Evolutionary conservation across 2,113 vertebrate genomes (phyloP), one percentile per base, ranked within the genome.

Genomic region (Mohoua ochrocephala): DNA sequence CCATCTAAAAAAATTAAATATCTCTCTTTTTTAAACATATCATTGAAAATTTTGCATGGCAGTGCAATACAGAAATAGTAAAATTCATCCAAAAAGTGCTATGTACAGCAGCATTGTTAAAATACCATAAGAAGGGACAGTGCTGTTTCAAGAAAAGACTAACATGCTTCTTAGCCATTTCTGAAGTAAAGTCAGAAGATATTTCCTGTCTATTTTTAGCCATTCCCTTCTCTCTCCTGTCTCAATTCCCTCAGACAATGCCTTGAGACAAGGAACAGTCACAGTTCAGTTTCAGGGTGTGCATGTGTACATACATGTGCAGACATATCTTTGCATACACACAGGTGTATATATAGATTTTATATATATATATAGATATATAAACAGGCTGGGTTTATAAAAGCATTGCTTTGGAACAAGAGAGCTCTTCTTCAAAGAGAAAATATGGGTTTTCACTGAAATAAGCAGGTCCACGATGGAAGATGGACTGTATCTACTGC

Each of bases 31-130:
- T 96, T 92, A 97, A 97, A 96, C 78, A 44, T 87, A 92, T 93
- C 86, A 95, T 97, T 82, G 96, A 98, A 92, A 97, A 93, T 63
- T 71, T 97, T 95, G 95, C 97, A 97, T 97, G 94, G 97, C 98
- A 98, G 98, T 98, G 98, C 97, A 98, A 98, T 98, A 97, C 98
- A 97, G 97, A 98, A 97, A 97, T 96, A 96, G 91, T 92, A 91
- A 95, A 90, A 97, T 84, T 93, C 87, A 95, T 95, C 92, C 95
- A 56, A 96, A 97, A 98, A 97, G 94, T 98, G 98, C 98, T 98
- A 95, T 96, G 97, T 86, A 92, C 97, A 97, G 97, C 97, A 97
- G 97, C 97, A 95, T 94, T 70, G 92, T 85, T 91, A 65, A 94
- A 96, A 77, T 37, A 92, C 76, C 63, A 28, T 14, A 14, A 16